Evolutionary conservation across 2,113 vertebrate species (phyloP).

Genomic region (Amia ocellicauda): DNA sequence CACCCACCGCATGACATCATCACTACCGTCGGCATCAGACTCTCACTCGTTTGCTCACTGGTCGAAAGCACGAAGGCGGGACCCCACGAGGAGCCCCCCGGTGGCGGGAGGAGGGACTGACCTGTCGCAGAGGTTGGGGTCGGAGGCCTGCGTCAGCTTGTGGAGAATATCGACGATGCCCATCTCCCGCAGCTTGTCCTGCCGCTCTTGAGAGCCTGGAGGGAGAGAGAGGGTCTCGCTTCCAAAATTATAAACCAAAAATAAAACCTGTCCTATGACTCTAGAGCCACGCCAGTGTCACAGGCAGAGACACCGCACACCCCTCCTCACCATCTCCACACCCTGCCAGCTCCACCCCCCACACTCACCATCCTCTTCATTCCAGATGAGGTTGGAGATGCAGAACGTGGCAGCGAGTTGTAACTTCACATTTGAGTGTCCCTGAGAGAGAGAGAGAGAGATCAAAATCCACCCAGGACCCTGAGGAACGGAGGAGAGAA

Average conservation of each 20-base stretch:
- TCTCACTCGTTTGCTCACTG: too few relatives aligned
- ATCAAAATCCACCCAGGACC: too few relatives aligned
- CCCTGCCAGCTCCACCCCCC: neutral
- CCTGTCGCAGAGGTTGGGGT: slow-evolving; percentile 95
- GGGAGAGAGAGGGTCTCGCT: neutral
- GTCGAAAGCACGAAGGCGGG: neutral
- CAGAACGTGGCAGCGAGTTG: slow-evolving; percentile 96
- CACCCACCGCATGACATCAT: too few relatives aligned
- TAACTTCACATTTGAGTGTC: slow-evolving; percentile 93
- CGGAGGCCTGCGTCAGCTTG: slow-evolving; percentile 88
- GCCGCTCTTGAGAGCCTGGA: slow-evolving; percentile 92
- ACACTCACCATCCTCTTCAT: slow-evolving; percentile 93
- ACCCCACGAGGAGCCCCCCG: neutral
- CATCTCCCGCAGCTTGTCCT: slow-evolving; percentile 94
- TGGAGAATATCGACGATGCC: slow-evolving; percentile 96
- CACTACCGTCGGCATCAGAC: too few relatives aligned
- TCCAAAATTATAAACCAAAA: too few relatives aligned
- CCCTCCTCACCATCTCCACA: neutral
- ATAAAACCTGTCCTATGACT: too few relatives aligned
- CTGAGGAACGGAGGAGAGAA: too few relatives aligned
- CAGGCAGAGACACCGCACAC: neutral
- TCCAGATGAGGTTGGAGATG: slow-evolving; percentile 97
- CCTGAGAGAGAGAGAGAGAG: slow-evolving; percentile 59
- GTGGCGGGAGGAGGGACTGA: slow-evolving; percentile 49
- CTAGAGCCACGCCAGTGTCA: slow-evolving; percentile 21